Evolutionary conservation across 2,113 vertebrate genomes (phyloP).

Genomic region (Peromyscus polionotus): DNA sequence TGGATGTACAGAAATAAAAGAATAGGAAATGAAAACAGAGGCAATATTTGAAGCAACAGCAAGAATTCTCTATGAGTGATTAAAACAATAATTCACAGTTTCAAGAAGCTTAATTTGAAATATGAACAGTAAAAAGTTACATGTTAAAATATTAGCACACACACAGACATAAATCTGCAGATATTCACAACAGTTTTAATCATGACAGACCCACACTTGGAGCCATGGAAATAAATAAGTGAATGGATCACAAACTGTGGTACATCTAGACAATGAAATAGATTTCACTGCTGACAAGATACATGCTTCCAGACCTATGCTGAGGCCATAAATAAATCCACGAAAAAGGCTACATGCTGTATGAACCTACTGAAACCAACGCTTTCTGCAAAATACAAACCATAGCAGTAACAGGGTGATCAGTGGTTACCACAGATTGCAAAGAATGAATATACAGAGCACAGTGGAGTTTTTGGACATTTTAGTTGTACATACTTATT

Average conservation of each 20-base stretch:
- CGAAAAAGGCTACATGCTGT: not conserved
- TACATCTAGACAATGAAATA: not conserved
- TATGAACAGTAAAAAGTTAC: not conserved
- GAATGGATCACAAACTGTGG: not conserved
- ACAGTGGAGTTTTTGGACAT: not conserved
- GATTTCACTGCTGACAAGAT: not conserved
- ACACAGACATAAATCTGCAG: not conserved
- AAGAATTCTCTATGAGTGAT: not conserved
- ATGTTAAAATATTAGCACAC: not conserved
- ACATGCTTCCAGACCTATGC: not conserved
- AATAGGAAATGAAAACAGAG: not conserved
- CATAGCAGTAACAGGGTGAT: not conserved
- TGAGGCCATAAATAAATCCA: not conserved
- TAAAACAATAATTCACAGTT: not conserved
- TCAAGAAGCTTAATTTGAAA: not conserved
- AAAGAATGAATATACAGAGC: not conserved
- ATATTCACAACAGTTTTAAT: not conserved
- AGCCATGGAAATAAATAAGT: not conserved
- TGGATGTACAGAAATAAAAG: not conserved
- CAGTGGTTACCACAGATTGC: not conserved
- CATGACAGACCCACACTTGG: not conserved
- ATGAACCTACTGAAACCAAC: not conserved
- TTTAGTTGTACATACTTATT: not conserved
- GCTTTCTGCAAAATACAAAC: not conserved
- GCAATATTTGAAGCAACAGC: not conserved